These are phyloP conservation scores for Thereva unica DNA, from an alignment of 2,888 invertebrate genomes.

Conservation along the genomic window DNA sequence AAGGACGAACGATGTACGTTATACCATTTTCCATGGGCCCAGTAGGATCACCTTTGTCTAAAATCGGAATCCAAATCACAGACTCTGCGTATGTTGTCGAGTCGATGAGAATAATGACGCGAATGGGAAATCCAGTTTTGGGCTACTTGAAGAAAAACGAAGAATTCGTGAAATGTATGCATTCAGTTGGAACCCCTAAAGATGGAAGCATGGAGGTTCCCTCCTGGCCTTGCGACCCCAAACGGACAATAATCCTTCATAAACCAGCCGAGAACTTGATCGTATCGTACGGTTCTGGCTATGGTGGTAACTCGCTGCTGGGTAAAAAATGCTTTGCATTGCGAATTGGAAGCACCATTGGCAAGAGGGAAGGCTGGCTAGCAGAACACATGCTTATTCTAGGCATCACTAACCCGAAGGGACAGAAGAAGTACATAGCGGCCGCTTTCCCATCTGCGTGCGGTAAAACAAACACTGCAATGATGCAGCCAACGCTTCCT, in stretches of 20 bases:
- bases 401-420: slow-evolving; percentile 89
- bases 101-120: slow-evolving; percentile 97
- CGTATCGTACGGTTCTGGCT: slow-evolving; percentile 81
- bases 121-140: slow-evolving; percentile 71
- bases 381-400: slow-evolving; percentile 99
- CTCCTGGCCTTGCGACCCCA: slow-evolving; percentile 97
- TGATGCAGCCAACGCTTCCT: slow-evolving; percentile 93
- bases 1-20: slow-evolving; percentile 95
- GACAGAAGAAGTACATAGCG: slow-evolving; percentile 88
- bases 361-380: slow-evolving; percentile 93
- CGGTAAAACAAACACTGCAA: slow-evolving; percentile 98
- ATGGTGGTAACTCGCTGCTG: slow-evolving; percentile 93
- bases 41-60: slow-evolving; percentile 89
- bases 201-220: slow-evolving; percentile 64
- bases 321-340: slow-evolving; percentile 99
- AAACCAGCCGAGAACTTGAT: slow-evolving; percentile 59
- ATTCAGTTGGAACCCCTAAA: slow-evolving; percentile 85
- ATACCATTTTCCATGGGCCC: slow-evolving; percentile 99
- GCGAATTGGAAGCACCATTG: slow-evolving; percentile 93
- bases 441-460: slow-evolving; percentile 99
- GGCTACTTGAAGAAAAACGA: slow-evolving; percentile 62
- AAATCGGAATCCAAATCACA: slow-evolving; percentile 95
- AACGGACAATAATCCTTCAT: slow-evolving; percentile 90
- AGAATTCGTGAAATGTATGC: slow-evolving; percentile 87
- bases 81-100: slow-evolving; percentile 97